Evolutionary conservation across 1,140 invertebrate species (phyloP).

Genomic region (Chionoecetes opilio): DNA sequence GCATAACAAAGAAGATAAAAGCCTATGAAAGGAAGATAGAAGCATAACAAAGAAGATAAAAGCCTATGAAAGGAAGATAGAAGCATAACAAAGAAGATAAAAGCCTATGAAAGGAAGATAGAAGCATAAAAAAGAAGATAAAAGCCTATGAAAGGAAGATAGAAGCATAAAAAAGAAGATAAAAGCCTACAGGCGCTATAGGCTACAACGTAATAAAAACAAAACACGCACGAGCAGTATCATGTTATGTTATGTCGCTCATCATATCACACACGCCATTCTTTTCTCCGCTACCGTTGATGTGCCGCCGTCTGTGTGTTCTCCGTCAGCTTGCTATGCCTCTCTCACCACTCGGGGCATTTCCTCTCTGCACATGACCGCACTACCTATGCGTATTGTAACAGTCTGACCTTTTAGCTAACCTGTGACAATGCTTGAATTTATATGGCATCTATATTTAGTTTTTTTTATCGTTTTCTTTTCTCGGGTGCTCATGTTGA

Average conservation of each 20-base stretch:
- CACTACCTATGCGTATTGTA: conserved; percentile 5
- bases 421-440: background rate
- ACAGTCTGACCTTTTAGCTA: background rate
- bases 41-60: no score
- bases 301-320: background rate
- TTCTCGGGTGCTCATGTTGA: background rate
- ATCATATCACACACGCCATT: background rate
- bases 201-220: no score
- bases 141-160: no score
- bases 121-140: no score
- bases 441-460: background rate
- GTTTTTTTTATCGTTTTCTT: background rate
- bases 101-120: no score
- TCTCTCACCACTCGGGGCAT: background rate
- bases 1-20: no score
- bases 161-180: no score
- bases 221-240: background rate
- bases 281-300: background rate
- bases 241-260: background rate
- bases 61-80: no score
- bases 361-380: background rate
- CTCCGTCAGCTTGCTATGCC: background rate
- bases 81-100: no score
- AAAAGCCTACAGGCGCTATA: no score
- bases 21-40: no score